phyloP scores from a whole-genome alignment of 2,888 invertebrate genomes.

The Drosophila multiciliata region DNA sequence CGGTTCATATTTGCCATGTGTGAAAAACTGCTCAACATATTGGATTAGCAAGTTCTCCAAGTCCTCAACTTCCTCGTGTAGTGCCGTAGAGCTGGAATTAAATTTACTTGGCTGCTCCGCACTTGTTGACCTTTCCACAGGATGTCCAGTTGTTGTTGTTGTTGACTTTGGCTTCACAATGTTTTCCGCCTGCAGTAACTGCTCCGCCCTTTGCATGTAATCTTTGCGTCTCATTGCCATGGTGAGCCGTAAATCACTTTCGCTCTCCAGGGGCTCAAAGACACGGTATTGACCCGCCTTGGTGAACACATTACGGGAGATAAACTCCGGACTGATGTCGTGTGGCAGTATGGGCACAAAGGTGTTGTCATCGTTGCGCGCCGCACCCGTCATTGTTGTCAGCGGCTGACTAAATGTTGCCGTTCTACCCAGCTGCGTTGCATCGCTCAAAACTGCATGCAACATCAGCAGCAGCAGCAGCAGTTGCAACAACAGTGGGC shows the following conservation, averaged over 20 bases:
- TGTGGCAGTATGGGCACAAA: constrained; percentile 81
- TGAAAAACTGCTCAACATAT: constrained; percentile 78
- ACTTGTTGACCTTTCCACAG: constrained; percentile 14
- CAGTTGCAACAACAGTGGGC: constrained; percentile 26
- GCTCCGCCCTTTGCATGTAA: constrained; percentile 41
- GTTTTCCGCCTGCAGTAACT: not conserved
- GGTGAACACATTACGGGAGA: constrained; percentile 81
- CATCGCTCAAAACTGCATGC: constrained; percentile 22
- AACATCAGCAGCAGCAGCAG: constrained; percentile 29
- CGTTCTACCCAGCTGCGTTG: constrained; percentile 13
- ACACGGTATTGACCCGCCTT: constrained; percentile 82
- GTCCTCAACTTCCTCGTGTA: constrained; percentile 68
- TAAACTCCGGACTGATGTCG: constrained; percentile 73
- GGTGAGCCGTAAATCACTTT: constrained; percentile 74
- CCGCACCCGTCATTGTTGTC: constrained; percentile 55
- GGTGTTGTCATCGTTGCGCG: constrained; percentile 66
- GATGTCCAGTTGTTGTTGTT: constrained; percentile 1
- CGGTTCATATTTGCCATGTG: constrained; percentile 76
- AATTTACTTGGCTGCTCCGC: not conserved
- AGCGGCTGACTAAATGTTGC: constrained; percentile 67
- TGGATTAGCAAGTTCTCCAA: constrained; percentile 79
- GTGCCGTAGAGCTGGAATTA: constrained; percentile 26
- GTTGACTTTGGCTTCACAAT: constrained; percentile 1
- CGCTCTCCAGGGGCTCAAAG: constrained; percentile 78
- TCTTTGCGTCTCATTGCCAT: constrained; percentile 54